Conservation (phyloP, 2,797 vertebrate species). For the Amphiprion clarkii region DNA sequence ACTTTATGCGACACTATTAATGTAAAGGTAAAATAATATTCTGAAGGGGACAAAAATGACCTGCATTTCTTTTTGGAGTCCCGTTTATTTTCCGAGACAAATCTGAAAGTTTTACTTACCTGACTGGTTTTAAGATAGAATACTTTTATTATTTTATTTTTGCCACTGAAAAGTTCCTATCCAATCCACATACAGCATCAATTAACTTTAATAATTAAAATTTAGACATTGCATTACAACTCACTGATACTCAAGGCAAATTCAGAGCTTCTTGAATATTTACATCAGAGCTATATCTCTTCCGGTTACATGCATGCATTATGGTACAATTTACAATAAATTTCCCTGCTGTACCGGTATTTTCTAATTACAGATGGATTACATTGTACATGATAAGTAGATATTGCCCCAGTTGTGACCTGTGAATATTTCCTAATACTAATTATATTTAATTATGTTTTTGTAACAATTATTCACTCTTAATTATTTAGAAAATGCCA, state of each 20-base stretch:
- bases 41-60: neutral
- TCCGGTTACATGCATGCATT: constrained; percentile 13
- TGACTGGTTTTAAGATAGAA: neutral
- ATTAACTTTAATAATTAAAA: neutral
- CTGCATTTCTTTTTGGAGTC: neutral
- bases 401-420: constrained; percentile 12
- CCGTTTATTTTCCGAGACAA: neutral
- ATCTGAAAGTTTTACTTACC: neutral
- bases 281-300: neutral
- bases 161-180: neutral
- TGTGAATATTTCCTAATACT: constrained; percentile 14
- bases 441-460: constrained; percentile 24
- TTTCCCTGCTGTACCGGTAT: constrained; percentile 15
- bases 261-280: constrained; percentile 2
- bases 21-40: too few relatives aligned
- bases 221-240: neutral
- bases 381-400: neutral
- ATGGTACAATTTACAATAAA: constrained; percentile 7
- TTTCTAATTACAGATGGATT: constrained; percentile 13
- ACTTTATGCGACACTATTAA: neutral
- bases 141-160: neutral
- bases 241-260: neutral
- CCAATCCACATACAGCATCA: neutral
- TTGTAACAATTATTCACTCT: constrained; percentile 10
- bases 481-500: constrained; percentile 6